Evolutionary conservation across 2,113 vertebrate species (phyloP).

Genomic region (Parus major): DNA sequence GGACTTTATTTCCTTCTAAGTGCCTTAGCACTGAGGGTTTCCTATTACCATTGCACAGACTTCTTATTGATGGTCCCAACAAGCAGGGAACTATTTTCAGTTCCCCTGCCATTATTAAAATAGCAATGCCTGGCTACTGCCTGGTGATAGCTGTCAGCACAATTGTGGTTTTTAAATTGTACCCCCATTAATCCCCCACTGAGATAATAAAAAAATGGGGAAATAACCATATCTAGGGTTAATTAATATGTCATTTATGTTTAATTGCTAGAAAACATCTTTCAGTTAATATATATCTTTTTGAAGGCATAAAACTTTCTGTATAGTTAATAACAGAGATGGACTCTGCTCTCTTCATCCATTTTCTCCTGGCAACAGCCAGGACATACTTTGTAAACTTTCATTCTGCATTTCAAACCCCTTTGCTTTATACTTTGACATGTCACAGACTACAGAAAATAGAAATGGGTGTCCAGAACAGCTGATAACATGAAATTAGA

Average conservation of each 20-base stretch:
- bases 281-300: neutral
- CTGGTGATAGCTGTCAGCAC: neutral
- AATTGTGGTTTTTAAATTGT: neutral
- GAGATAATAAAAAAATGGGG: neutral
- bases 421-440: neutral
- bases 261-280: neutral
- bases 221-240: neutral
- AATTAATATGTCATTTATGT: neutral
- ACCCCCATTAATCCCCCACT: neutral
- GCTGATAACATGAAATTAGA: constrained; percentile 32
- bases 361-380: neutral
- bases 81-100: constrained; percentile 20
- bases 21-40: neutral
- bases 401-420: neutral
- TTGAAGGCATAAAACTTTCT: neutral
- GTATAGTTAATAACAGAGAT: neutral
- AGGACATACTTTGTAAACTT: neutral
- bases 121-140: neutral
- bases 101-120: constrained; percentile 9
- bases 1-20: neutral
- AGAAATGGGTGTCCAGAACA: constrained; percentile 16
- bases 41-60: neutral
- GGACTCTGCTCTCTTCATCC: neutral
- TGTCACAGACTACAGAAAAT: neutral
- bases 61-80: neutral